Evolutionary conservation across 2,888 invertebrate genomes (phyloP).

Genomic region (Sminthurinus aureus): DNA sequence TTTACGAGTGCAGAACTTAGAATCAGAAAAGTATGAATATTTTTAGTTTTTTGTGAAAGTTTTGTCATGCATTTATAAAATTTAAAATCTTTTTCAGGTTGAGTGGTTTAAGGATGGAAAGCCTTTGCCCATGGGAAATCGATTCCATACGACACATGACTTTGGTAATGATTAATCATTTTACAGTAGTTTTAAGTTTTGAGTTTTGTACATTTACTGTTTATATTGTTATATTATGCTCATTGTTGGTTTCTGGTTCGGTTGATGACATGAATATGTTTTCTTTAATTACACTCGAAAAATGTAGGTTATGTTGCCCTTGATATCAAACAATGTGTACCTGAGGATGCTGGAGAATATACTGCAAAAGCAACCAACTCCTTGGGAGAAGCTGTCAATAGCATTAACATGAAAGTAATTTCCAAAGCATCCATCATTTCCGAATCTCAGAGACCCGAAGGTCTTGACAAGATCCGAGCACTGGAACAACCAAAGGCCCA

Average conservation of each 20-base stretch:
- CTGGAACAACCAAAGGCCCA: constrained; percentile 77
- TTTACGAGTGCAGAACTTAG: no score
- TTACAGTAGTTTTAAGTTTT: no score
- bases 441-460: constrained; percentile 94
- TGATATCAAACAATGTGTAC: constrained; percentile 91
- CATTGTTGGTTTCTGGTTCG: no score
- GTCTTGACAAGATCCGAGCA: constrained; percentile 87
- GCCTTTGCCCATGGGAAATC: constrained; percentile 78
- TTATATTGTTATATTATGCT: no score
- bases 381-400: constrained; percentile 85
- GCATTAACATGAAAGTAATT: constrained; percentile 80
- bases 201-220: no score
- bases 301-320: constrained; percentile 78
- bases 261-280: no score
- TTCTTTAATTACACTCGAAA: no score
- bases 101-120: constrained; percentile 91
- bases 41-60: no score
- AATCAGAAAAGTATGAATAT: no score
- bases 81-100: constrained; percentile 69
- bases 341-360: constrained; percentile 96
- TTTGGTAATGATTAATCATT: constrained; percentile 71
- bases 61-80: constrained; percentile 53
- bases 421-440: constrained; percentile 77
- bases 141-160: constrained; percentile 95
- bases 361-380: constrained; percentile 91